These are phyloP conservation scores for Panorpa germanica DNA, from an alignment of 2,888 invertebrate genomes.

Conservation along the genomic window DNA sequence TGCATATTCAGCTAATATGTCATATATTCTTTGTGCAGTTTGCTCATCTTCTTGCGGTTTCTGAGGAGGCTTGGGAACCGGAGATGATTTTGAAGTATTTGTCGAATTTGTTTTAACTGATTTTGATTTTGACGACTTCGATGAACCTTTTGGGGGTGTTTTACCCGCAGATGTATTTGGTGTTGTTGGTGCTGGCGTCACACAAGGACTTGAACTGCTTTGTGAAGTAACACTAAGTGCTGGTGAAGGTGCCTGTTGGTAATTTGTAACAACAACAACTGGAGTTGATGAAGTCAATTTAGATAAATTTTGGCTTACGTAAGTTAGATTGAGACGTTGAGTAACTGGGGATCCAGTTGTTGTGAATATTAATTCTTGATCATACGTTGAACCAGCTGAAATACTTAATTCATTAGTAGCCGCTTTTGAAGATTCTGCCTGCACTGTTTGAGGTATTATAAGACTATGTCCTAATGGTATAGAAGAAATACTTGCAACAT, in stretches of 20 bases:
- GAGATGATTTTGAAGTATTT: slow-evolving; percentile 39
- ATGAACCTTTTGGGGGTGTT: slow-evolving; percentile 24
- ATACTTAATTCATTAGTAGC: slow-evolving; percentile 10
- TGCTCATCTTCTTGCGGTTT: slow-evolving; percentile 68
- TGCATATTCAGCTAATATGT: slow-evolving; percentile 61
- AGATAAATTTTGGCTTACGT: slow-evolving; percentile 29
- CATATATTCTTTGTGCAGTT: slow-evolving; percentile 60
- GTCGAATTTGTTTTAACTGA: slow-evolving; percentile 35
- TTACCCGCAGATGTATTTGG: slow-evolving; percentile 23
- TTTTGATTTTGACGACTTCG: slow-evolving; percentile 28
- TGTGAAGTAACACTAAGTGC: slow-evolving; percentile 34
- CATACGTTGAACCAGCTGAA: too few species aligned
- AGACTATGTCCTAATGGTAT: slow-evolving; percentile 9
- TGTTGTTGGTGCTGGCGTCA: slow-evolving; percentile 30
- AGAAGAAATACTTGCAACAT: slow-evolving; percentile 14
- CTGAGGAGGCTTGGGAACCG: slow-evolving; percentile 25
- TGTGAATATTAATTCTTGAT: background rate
- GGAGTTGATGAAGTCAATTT: slow-evolving; percentile 25
- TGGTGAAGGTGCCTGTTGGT: slow-evolving; percentile 33
- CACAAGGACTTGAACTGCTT: slow-evolving; percentile 35
- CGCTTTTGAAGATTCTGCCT: slow-evolving; percentile 11
- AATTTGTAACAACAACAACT: slow-evolving; percentile 36
- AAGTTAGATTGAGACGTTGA: slow-evolving; percentile 29
- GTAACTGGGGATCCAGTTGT: slow-evolving; percentile 1
- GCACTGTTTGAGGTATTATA: too few species aligned